Conservation (phyloP, 2,113 vertebrate species). For the Oreochromis aureus region DNA sequence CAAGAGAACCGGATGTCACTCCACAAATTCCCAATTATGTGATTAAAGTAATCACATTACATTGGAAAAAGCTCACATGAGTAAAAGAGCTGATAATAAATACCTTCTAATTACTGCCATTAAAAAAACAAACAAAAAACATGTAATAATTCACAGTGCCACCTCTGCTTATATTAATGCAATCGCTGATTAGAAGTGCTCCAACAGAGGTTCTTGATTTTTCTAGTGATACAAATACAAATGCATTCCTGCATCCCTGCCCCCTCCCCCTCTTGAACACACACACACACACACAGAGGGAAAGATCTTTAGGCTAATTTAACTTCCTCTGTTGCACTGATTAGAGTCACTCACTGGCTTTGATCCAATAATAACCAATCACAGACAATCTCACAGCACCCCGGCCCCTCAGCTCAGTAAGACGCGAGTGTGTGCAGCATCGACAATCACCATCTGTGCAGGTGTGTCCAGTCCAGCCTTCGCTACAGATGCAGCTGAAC, state of each 20-base stretch:
- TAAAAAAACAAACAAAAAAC: neutral
- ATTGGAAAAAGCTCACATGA: neutral
- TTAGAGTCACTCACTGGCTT: constrained; percentile 37
- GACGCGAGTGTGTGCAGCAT: neutral
- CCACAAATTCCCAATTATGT: neutral
- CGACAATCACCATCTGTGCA: constrained; percentile 68
- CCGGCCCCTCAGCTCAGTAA: neutral
- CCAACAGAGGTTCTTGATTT: neutral
- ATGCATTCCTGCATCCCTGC: neutral
- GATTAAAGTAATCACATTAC: neutral
- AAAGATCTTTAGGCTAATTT: constrained; percentile 24
- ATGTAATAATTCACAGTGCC: neutral
- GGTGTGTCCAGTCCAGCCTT: constrained; percentile 71
- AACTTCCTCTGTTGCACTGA: constrained; percentile 38
- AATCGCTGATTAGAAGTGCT: neutral
- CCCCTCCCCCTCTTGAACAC: neutral
- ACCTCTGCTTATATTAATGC: neutral
- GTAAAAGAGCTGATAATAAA: neutral
- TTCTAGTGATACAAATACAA: neutral
- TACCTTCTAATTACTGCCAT: neutral
- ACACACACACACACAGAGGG: neutral
- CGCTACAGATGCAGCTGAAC: constrained; percentile 70
- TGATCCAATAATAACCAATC: constrained; percentile 45
- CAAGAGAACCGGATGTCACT: neutral
- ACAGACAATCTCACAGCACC: constrained; percentile 3